Base-by-base conservation (phyloP, 2,888 invertebrate genomes). In the Buathra laborator region DNA sequence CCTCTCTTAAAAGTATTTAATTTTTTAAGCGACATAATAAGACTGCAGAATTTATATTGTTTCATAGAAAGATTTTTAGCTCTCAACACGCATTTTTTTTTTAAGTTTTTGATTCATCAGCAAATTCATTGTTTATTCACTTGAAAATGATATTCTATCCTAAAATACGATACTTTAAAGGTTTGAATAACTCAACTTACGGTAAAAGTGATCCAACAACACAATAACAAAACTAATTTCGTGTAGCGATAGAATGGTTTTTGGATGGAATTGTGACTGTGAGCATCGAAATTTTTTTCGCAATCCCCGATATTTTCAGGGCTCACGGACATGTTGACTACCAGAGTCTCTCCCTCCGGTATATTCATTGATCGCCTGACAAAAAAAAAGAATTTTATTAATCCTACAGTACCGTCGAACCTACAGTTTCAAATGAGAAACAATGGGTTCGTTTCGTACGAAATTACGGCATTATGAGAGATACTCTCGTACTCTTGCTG, bases 181-280 rank as follows among this genome's bases (percentile, higher is more conserved):
- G 37, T 2, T 32, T 62, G 37, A 32, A 19, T 37, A 29, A 12
- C 19, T 19, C 16, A 64, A 91, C 91, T 90, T 89, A 93, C 94
- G 0, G 97, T 96, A 91, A 97, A 97, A 86, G 96, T 94, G 0
- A 95, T 88, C 97, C 97, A 97, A 70, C 96, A 95, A 0, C 94
- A 94, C 2, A 96, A 92, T 0, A 97, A 94, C 0, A 96, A 86
- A 0, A 94, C 92, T 89, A 97, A 95, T 93, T 96, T 96, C 0
- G 94, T 88, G 86, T 94, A 94, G 10, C 92, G 92, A 76, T 88
- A 90, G 56, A 90, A 74, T 5, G 89, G 84, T 10, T 72, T 88
- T 46, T 82, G 87, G 43, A 86, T 90, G 24, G 24, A 37, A 77
- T 87, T 84, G 3, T 70, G 56, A 5, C 83, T 76, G 9, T 88